Evolutionary conservation across 2,888 invertebrate species (phyloP).

Genomic region (Phytoseiulus persimilis): DNA sequence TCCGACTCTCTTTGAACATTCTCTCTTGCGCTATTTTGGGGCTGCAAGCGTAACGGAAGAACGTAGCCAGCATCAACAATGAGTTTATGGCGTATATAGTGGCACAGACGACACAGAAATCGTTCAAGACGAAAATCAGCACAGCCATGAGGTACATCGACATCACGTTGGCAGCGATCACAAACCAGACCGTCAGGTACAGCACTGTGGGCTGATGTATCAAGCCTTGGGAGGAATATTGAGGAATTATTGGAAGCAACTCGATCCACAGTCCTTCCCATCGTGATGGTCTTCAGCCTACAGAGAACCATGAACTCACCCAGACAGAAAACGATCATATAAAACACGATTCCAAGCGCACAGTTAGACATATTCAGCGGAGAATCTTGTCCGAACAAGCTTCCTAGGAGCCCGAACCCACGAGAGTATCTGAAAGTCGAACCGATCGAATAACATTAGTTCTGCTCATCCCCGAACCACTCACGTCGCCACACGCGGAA

Average conservation of each 20-base stretch:
- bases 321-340: conserved; percentile 28
- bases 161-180: background rate
- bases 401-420: conserved; percentile 18
- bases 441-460: background rate
- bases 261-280: too few relatives aligned
- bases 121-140: background rate
- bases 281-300: too few relatives aligned
- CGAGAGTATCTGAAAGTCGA: conserved; percentile 14
- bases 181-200: conserved; percentile 12
- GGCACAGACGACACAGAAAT: conserved; percentile 13
- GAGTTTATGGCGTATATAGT: conserved; percentile 14
- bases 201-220: conserved; percentile 24
- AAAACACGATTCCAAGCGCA: conserved; percentile 20
- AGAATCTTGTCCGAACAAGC: conserved; percentile 7
- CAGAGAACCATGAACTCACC: background rate
- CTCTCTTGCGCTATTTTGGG: conserved; percentile 9
- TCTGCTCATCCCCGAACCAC: background rate
- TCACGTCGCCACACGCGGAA: too few relatives aligned
- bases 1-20: background rate
- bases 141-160: conserved; percentile 32
- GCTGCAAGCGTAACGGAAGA: background rate
- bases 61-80: background rate
- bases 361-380: conserved; percentile 28
- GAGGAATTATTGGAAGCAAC: background rate
- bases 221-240: background rate